A percentile compares a stretch with the other conserved stretches of the same genome.
These are phyloP conservation scores for Myotis findleyi DNA, from an alignment of 2,797 vertebrate genomes.

Conservation along the genomic window DNA sequence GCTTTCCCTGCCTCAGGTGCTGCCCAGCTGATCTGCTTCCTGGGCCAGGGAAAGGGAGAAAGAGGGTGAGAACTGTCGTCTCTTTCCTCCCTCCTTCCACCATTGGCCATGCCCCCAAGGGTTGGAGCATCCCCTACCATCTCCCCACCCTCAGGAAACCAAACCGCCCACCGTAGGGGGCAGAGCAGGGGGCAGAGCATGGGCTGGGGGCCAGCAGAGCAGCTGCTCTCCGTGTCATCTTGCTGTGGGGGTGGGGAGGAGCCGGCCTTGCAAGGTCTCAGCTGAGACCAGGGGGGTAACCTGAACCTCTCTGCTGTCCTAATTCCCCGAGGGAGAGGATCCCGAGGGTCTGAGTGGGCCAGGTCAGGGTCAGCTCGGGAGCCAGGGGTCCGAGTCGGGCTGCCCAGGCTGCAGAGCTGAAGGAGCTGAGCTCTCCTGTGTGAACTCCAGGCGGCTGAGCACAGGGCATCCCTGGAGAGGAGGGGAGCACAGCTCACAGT, in stretches of 20 bases:
- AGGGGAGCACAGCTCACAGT: not conserved
- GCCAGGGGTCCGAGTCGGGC: not conserved
- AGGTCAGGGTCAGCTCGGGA: too few species aligned
- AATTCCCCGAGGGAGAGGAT: not conserved
- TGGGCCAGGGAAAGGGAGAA: not conserved
- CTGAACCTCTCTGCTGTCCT: conserved; percentile 14
- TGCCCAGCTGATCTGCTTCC: not conserved
- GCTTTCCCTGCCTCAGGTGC: not conserved
- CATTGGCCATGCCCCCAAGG: not conserved
- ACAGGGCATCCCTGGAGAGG: not conserved
- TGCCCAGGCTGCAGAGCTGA: not conserved
- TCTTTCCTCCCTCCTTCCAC: not conserved
- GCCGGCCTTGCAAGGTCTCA: conserved; percentile 45
- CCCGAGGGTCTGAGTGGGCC: not conserved
- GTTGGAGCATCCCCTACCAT: not conserved
- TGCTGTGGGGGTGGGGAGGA: conserved; percentile 24
- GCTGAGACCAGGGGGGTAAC: conserved; percentile 21
- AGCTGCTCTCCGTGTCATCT: conserved; percentile 74
- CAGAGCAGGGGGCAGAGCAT: not conserved
- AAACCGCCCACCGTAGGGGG: not conserved
- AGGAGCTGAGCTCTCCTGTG: not conserved
- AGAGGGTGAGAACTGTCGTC: not conserved
- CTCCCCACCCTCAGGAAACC: conserved; percentile 45
- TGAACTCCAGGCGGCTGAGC: not conserved
- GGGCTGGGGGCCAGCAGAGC: conserved; percentile 54